Base-by-base conservation (phyloP, 1,140 invertebrate species). In the Camponotus vicinus region DNA sequence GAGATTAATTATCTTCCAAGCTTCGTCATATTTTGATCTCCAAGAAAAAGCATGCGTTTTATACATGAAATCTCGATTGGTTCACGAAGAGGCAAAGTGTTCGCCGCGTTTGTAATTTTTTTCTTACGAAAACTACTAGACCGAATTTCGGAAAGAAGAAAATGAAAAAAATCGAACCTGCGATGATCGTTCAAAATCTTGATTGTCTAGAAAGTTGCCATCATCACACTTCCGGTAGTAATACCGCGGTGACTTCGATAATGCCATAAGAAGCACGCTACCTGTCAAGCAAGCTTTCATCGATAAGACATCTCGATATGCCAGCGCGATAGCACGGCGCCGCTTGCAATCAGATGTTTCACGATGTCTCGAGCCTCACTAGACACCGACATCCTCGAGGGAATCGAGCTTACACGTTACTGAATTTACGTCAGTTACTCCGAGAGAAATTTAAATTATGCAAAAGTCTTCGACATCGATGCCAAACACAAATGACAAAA, bases 251-350 rank as follows among this genome's bases (percentile, higher is more conserved):
- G 84, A 89, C 71, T 89, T 89, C 45, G 61, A 52, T 86, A 88
- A 85, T 73, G 83, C 75, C 27, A 42, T 75, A 82, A 89, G 87
- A 71, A 89, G 77, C 88, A 89, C 87, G 87, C 87, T 89, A 89
- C 77, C 88, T 86, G 77, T 77, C 88, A 77, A 66, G 64, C 84
- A 8, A 61, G 18, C 63, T 42, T 71, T 86, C 75, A 70, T 88
- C 88, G 88, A 89, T 89, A 86, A 89, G 88, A 75, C 59, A 89
- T 82, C 77, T 82, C 87, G 87, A 89, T 89, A 76, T 61, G 57
- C 40, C 57, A 57, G 18, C 49, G 59, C 83, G 88, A 89, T 89
- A 89, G 83, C 63, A 21, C 52, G 77, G 27, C 77, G 77, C 71
- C 88, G 85, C 73, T 89, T 87, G 84, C 59, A 55, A 86, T 75